Conservation (phyloP, 1,140 invertebrate species). For the Doryteuthis pealeii region DNA sequence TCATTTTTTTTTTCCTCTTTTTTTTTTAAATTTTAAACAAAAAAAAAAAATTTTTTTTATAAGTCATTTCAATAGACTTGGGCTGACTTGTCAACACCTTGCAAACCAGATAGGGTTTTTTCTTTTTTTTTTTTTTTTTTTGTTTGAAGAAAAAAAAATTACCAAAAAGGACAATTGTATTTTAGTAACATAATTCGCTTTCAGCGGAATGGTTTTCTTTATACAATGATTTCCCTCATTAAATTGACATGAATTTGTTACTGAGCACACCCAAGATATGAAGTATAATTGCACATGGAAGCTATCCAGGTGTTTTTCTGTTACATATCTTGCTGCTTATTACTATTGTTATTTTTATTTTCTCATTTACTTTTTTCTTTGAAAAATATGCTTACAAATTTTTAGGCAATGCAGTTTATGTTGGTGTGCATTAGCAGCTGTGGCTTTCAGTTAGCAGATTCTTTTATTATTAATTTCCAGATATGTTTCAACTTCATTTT, state of each 20-base stretch:
- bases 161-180: not conserved
- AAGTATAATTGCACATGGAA: not conserved
- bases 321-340: too few relatives aligned
- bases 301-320: not conserved
- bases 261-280: conserved; percentile 3
- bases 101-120: conserved; percentile 5
- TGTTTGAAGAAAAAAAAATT: not conserved
- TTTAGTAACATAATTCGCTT: conserved; percentile 8
- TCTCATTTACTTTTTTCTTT: too few relatives aligned
- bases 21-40: too few relatives aligned
- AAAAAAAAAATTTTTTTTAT: too few relatives aligned
- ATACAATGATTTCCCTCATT: not conserved
- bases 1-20: not conserved
- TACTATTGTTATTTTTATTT: too few relatives aligned
- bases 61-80: not conserved
- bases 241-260: conserved; percentile 8
- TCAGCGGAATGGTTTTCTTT: conserved; percentile 1
- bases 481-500: too few relatives aligned
- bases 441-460: too few relatives aligned
- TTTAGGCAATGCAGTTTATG: too few relatives aligned
- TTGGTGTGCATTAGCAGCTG: too few relatives aligned
- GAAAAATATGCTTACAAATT: too few relatives aligned
- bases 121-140: not conserved
- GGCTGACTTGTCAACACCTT: not conserved
- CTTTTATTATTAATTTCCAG: too few relatives aligned